Conservation (phyloP, 2,888 invertebrate genomes). For the Hirudinaria manillensis region DNA sequence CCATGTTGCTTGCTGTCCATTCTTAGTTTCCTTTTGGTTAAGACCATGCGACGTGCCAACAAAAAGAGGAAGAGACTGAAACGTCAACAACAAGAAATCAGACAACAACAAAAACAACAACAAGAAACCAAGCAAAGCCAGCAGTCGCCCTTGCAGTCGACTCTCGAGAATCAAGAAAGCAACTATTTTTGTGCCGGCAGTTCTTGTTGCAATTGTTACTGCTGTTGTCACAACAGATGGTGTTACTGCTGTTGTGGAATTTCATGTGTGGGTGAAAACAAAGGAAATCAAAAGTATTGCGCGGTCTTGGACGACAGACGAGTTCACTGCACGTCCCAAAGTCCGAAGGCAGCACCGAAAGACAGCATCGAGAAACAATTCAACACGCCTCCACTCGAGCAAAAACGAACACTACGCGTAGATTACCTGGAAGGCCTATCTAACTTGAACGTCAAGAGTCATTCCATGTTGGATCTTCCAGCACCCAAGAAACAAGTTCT, state of each 20-base stretch:
- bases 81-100: neutral
- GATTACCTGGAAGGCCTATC: neutral
- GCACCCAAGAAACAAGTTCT: neutral
- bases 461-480: neutral
- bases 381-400: too few species aligned
- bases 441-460: conserved; percentile 54
- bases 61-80: neutral
- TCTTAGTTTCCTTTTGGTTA: conserved; percentile 5
- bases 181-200: neutral
- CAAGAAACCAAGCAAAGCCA: neutral
- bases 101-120: neutral
- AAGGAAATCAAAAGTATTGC: neutral
- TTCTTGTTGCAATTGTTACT: conserved; percentile 12
- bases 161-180: neutral
- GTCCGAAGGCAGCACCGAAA: neutral
- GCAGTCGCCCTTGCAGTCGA: neutral
- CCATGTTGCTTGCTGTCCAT: conserved; percentile 11
- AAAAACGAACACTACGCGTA: neutral
- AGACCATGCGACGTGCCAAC: conserved; percentile 8
- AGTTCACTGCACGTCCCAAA: neutral
- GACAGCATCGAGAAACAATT: too few species aligned
- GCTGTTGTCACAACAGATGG: conserved; percentile 5
- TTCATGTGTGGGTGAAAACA: neutral
- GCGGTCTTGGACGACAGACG: neutral
- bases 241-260: conserved; percentile 11